Evolutionary conservation across 35 echinoderm and acorn worm species (phyloP), one percentile per base, ranked within the genome.

Genomic region (Heliocidaris erythrogramma): DNA sequence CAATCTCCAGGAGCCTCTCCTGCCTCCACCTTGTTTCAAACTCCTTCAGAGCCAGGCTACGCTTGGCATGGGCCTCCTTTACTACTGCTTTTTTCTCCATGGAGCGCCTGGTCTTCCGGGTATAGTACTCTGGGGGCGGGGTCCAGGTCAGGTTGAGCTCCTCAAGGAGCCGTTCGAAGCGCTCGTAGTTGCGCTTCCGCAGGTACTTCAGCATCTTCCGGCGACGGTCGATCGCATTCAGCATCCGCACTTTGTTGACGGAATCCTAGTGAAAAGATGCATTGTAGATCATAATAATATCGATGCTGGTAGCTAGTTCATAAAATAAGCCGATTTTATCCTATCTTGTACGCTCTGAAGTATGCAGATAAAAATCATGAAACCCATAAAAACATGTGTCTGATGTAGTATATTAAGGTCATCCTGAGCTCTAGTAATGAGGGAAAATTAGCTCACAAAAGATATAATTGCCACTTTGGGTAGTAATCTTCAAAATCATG

Each of bases 151-250:
- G 18, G 91, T 92, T 59, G 13, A 92, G 91, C 91, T 92, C 91
- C 49, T 48, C 48, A 13, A 92, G 49, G 48, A 92, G 48, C 91
- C 21, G 91, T 21, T 52, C 31, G 27, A 92, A 92, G 91, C 91
- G 91, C n/a, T 18, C 91, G 50, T 92, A 92, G 91, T 92, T 92
- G 18, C 50, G 91, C 49, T 92, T 92, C 48, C 91, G 16, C 50
- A 92, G 91, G 91, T 92, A 92, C 21, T 92, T 92, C 17, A 92
- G 91, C 91, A 92, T 92, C 91, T 92, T 92, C 4, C 48, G 47
- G 9, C 91, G 91, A 13, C 91, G 47, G 91, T 92, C 91, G 5
- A 92, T 92, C 2, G 91, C 91, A 92, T 92, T 92, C 31, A 92
- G 91, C 91, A 92, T 32, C 48, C 50, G 47, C 49, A 92, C 91